These are phyloP conservation scores for Podarcis cretensis DNA, from an alignment of 2,113 vertebrate genomes.

Conservation along the genomic window DNA sequence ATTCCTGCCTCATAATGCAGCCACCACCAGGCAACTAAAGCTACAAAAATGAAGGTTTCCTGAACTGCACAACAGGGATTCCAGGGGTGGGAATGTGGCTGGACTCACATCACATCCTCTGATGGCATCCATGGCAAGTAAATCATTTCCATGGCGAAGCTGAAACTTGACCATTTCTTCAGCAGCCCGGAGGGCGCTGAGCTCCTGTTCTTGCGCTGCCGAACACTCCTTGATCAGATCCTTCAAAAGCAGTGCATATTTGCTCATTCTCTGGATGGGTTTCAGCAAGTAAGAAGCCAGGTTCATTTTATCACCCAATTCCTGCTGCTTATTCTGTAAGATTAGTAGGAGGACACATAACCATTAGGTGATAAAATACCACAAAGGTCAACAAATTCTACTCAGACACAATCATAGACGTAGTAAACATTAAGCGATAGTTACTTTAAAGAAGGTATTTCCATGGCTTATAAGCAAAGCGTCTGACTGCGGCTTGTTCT, in stretches of 20 bases:
- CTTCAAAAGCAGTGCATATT: constrained; percentile 68
- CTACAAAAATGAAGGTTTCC: background rate
- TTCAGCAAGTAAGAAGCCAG: constrained; percentile 71
- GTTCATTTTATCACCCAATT: constrained; percentile 70
- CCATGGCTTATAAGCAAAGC: constrained; percentile 82
- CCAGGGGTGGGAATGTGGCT: background rate
- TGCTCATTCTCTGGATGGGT: constrained; percentile 68
- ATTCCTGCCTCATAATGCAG: background rate
- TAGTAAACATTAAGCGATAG: background rate
- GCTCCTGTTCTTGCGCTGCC: constrained; percentile 45
- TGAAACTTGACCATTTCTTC: constrained; percentile 66
- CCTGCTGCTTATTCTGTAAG: constrained; percentile 64
- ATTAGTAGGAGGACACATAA: background rate
- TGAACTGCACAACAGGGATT: background rate
- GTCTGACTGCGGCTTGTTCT: constrained; percentile 88
- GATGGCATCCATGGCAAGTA: constrained; percentile 71
- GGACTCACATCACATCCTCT: constrained; percentile 66
- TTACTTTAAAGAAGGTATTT: constrained; percentile 88
- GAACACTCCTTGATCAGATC: constrained; percentile 62
- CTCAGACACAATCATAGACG: background rate
- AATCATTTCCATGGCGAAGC: constrained; percentile 68
- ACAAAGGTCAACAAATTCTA: background rate
- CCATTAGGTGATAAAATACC: background rate
- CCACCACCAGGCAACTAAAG: background rate
- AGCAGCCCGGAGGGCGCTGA: constrained; percentile 52